These are phyloP conservation scores for Colinus virginianus DNA, from an alignment of 2,113 vertebrate genomes.

Conservation along the genomic window DNA sequence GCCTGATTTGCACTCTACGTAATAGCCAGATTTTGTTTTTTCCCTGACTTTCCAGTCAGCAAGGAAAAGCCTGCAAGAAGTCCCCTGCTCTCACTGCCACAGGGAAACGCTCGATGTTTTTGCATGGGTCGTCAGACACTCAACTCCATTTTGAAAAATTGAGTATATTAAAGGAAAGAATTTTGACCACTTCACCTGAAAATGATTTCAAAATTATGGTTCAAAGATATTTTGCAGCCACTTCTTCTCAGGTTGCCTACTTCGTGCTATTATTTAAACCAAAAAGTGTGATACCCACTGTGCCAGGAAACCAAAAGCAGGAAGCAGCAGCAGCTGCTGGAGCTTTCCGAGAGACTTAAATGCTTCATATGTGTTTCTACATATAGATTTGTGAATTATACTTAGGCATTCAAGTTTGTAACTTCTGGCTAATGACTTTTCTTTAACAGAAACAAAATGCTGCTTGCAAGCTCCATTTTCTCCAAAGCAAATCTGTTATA, in stretches of 20 bases:
- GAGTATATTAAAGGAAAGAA: not conserved
- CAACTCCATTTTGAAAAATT: not conserved
- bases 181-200: not conserved
- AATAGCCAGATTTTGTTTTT: not conserved
- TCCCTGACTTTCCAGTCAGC: not conserved
- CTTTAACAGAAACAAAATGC: slow-evolving; percentile 13
- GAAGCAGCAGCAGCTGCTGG: not conserved
- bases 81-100: not conserved
- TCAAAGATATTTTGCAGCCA: not conserved
- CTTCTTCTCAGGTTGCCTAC: not conserved
- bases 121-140: not conserved
- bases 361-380: not conserved
- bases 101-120: not conserved
- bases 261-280: not conserved
- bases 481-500: not conserved
- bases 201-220: not conserved
- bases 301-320: not conserved
- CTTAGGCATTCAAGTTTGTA: not conserved
- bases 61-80: not conserved
- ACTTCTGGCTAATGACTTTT: not conserved
- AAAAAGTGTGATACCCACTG: not conserved
- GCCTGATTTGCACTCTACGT: not conserved
- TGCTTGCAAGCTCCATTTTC: not conserved
- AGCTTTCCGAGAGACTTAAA: not conserved
- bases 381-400: not conserved